phyloP scores from a whole-genome alignment of 2,888 invertebrate species.

The Parapristionchus giblindavisi region DNA sequence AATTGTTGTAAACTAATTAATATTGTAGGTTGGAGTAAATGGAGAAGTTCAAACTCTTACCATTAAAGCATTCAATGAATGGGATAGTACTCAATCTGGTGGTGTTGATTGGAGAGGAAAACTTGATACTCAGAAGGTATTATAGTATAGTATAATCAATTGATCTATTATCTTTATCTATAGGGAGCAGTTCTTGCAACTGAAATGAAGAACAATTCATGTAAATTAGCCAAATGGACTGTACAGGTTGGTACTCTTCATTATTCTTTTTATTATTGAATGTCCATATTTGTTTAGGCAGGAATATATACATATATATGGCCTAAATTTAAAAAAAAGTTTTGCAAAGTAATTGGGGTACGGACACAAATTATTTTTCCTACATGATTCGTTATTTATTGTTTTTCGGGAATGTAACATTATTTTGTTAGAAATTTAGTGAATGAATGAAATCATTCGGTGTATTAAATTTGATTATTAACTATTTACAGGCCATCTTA shows the following conservation, averaged over 20 bases:
- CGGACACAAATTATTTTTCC: neutral
- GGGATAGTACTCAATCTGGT: slow-evolving; percentile 94
- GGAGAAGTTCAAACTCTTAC: slow-evolving; percentile 83
- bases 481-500: slow-evolving; percentile 77
- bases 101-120: slow-evolving; percentile 99
- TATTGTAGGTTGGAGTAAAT: slow-evolving; percentile 77
- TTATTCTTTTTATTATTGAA: neutral
- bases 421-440: too few relatives aligned
- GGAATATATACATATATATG: too few relatives aligned
- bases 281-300: slow-evolving; percentile 73
- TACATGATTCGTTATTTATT: neutral
- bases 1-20: neutral
- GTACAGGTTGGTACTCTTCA: slow-evolving; percentile 72
- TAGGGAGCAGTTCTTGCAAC: slow-evolving; percentile 95
- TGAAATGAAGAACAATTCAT: slow-evolving; percentile 97
- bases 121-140: slow-evolving; percentile 86
- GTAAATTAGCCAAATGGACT: slow-evolving; percentile 99
- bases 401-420: too few relatives aligned
- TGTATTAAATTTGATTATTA: neutral
- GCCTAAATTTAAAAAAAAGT: neutral
- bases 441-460: too few relatives aligned
- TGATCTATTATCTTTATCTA: neutral
- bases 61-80: slow-evolving; percentile 97
- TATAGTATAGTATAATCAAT: neutral
- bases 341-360: neutral